phyloP scores from a whole-genome alignment of 1,140 invertebrate genomes.

The Drosophila ohnishii region DNA sequence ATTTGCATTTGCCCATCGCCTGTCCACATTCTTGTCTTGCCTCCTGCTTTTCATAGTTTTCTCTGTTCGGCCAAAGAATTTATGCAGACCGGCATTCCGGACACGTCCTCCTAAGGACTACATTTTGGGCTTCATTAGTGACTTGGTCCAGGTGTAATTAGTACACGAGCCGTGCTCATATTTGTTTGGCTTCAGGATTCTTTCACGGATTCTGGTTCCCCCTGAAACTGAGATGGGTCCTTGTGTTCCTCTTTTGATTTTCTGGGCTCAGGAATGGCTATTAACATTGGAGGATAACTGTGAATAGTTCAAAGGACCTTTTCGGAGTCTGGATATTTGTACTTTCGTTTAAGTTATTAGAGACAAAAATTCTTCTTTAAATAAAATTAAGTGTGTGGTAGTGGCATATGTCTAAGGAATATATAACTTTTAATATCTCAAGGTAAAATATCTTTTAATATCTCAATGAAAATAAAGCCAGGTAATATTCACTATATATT shows the following conservation, averaged over 20 bases:
- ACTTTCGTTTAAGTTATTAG: not conserved
- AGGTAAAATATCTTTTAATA: not conserved
- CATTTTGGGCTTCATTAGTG: constrained; percentile 62
- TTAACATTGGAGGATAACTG: not conserved
- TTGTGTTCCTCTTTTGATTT: not conserved
- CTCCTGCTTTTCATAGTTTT: constrained; percentile 26
- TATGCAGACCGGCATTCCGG: constrained; percentile 39
- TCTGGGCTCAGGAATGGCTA: not conserved
- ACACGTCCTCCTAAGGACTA: constrained; percentile 26
- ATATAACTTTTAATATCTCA: too few relatives aligned
- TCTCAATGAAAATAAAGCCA: not conserved
- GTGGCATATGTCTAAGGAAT: too few relatives aligned
- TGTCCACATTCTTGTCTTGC: constrained; percentile 54
- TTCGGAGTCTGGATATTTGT: not conserved
- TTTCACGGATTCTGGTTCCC: not conserved
- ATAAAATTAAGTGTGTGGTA: not conserved
- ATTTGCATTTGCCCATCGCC: constrained; percentile 67
- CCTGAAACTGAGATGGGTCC: not conserved
- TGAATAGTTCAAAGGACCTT: too few relatives aligned
- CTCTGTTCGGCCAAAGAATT: constrained; percentile 35
- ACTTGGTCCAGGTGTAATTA: constrained; percentile 58
- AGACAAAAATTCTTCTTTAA: not conserved
- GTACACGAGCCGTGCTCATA: constrained; percentile 16
- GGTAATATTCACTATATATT: too few relatives aligned
- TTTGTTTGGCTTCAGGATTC: constrained; percentile 6